phyloP scores from a whole-genome alignment of 2,797 vertebrate species.

The Labeo calbasu region DNA sequence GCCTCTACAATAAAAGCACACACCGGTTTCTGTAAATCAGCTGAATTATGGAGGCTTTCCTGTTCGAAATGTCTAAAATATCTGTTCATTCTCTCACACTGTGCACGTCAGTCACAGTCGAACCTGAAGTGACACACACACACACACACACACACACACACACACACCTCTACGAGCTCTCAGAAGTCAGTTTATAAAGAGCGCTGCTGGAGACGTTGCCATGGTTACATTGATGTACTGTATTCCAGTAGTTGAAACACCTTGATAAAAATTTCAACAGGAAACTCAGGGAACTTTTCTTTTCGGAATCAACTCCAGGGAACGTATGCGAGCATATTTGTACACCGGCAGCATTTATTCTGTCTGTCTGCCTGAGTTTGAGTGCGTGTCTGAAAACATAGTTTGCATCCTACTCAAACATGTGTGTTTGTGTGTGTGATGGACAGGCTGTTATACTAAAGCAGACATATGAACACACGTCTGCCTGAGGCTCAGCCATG shows the following conservation, averaged over 20 bases:
- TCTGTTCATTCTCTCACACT: neutral
- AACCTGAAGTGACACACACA: conserved; percentile 22
- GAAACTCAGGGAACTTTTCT: conserved; percentile 30
- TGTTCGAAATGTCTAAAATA: neutral
- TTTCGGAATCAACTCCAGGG: neutral
- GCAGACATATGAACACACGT: neutral
- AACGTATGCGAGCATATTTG: neutral
- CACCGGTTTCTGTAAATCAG: neutral
- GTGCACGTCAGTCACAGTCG: neutral
- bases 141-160: conserved; percentile 18
- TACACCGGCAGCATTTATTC: neutral
- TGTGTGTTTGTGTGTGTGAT: neutral
- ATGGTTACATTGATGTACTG: conserved; percentile 50
- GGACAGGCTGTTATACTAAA: neutral
- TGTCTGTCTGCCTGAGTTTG: neutral
- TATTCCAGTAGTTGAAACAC: conserved; percentile 39
- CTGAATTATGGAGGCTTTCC: neutral
- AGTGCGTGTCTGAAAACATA: neutral
- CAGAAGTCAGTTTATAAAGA: conserved; percentile 46
- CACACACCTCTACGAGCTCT: conserved; percentile 40
- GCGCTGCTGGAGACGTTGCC: conserved; percentile 47
- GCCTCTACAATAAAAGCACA: neutral
- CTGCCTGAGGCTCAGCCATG: neutral
- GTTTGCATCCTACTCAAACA: neutral
- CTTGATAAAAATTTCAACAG: conserved; percentile 42